These are phyloP conservation scores for Lindbergichthys nudifrons DNA, from an alignment of 2,797 vertebrate genomes.

Conservation along the genomic window DNA sequence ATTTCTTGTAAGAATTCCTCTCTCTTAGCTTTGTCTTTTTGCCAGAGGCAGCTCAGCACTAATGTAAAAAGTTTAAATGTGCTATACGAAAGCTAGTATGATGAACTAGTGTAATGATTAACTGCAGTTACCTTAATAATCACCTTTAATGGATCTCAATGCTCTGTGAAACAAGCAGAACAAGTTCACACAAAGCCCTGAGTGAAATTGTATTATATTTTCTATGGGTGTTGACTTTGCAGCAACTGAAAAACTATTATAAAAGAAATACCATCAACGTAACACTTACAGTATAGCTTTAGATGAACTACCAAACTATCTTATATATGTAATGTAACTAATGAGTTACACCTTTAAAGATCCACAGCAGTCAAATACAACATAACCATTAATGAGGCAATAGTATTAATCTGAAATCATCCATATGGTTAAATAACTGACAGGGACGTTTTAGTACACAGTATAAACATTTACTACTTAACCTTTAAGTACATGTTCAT, in stretches of 20 bases:
- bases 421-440: no score
- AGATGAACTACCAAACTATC: neutral
- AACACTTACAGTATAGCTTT: neutral
- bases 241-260: neutral
- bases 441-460: no score
- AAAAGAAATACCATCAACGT: no score
- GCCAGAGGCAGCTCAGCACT: neutral
- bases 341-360: neutral
- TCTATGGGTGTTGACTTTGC: neutral
- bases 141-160: neutral
- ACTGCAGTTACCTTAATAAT: constrained; percentile 1
- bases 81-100: neutral
- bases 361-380: neutral
- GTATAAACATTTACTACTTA: no score
- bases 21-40: neutral
- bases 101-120: constrained; percentile 4
- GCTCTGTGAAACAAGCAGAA: neutral
- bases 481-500: no score
- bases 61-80: neutral
- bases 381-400: neutral
- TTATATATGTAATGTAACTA: neutral
- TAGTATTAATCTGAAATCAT: no score
- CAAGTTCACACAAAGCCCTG: neutral
- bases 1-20: constrained; percentile 25
- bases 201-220: neutral